A percentile compares a stretch with the other conserved stretches of the same genome.
These are phyloP conservation scores for Ceratitis capitata DNA, from an alignment of 1,140 invertebrate genomes.

Conservation along the genomic window DNA sequence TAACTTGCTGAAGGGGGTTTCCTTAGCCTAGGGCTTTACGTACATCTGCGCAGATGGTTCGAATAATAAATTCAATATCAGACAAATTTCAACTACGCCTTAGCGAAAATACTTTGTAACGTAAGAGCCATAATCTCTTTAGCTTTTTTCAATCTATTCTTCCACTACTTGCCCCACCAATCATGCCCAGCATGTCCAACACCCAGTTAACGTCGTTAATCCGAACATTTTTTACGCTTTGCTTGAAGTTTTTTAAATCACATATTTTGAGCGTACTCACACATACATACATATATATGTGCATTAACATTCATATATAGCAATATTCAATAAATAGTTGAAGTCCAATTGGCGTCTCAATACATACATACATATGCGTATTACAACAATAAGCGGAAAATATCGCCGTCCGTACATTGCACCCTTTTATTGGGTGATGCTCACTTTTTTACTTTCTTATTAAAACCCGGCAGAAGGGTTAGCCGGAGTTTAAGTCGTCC, in stretches of 20 bases:
- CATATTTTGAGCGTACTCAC: too few relatives aligned
- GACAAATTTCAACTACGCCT: too few relatives aligned
- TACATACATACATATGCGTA: too few relatives aligned
- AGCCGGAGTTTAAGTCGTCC: background rate
- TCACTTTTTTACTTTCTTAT: background rate
- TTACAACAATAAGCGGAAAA: background rate
- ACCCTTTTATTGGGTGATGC: background rate
- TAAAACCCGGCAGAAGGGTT: background rate
- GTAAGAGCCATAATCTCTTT: too few relatives aligned
- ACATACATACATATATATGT: background rate
- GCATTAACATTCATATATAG: too few relatives aligned
- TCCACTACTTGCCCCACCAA: too few relatives aligned
- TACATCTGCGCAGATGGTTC: too few relatives aligned
- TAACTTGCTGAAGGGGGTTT: too few relatives aligned
- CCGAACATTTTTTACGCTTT: background rate
- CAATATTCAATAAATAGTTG: background rate
- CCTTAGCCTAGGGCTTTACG: too few relatives aligned
- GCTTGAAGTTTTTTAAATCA: background rate
- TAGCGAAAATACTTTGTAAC: too few relatives aligned
- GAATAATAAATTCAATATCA: too few relatives aligned
- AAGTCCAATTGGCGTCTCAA: background rate
- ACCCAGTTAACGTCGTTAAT: background rate
- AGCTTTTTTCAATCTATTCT: too few relatives aligned
- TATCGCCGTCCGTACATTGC: constrained; percentile 30
- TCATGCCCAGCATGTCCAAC: background rate